Conservation (phyloP, 2,113 vertebrate species). For the Myanophis thanlyinensis region DNA sequence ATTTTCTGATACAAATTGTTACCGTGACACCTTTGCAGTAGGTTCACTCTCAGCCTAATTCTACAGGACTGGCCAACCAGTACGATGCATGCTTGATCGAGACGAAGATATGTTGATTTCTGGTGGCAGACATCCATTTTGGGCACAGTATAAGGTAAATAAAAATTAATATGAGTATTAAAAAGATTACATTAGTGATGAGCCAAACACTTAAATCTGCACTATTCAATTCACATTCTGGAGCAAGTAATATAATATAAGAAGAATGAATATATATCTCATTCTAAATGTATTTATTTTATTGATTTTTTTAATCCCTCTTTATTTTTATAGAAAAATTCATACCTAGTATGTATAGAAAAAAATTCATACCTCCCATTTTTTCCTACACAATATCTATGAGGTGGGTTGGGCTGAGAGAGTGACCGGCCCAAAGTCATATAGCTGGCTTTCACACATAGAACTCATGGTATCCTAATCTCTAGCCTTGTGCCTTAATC, state of each 20-base stretch:
- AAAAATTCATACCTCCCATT: background rate
- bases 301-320: background rate
- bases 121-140: conserved; percentile 91
- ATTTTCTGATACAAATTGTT: background rate
- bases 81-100: conserved; percentile 93
- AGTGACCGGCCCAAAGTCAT: background rate
- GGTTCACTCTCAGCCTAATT: background rate
- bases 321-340: background rate
- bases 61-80: conserved; percentile 78
- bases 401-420: background rate
- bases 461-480: no score
- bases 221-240: background rate
- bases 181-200: background rate
- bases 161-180: background rate
- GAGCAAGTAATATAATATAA: background rate
- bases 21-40: background rate
- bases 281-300: background rate
- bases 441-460: background rate
- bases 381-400: background rate
- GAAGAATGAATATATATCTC: background rate
- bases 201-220: background rate
- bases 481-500: background rate
- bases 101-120: conserved; percentile 95
- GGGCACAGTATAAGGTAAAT: conserved; percentile 87
- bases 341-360: background rate